phyloP scores from a whole-genome alignment of 2,888 invertebrate species.

The Sarcophaga variegata region DNA sequence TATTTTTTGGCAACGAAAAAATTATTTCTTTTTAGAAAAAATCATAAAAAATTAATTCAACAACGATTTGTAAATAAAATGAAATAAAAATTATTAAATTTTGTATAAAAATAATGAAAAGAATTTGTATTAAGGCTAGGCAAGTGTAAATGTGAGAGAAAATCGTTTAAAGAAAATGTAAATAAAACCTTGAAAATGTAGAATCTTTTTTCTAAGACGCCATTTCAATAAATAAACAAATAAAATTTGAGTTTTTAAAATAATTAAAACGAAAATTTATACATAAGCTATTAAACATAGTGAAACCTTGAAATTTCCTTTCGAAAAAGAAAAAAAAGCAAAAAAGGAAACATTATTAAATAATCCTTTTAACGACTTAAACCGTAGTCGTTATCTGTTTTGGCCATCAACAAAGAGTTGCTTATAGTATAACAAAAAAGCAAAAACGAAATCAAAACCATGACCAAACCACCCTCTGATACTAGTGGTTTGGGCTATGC shows the following conservation, averaged over 20 bases:
- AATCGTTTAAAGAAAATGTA: background rate
- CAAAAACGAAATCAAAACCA: slow-evolving; percentile 65
- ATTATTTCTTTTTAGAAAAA: slow-evolving; percentile 13
- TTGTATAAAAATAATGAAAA: background rate
- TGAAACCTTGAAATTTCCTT: slow-evolving; percentile 35
- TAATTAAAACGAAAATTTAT: background rate
- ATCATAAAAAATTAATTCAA: slow-evolving; percentile 24
- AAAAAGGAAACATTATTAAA: slow-evolving; percentile 33
- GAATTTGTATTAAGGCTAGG: background rate
- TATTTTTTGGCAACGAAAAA: slow-evolving; percentile 55
- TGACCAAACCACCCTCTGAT: slow-evolving; percentile 82
- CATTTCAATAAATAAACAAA: slow-evolving; percentile 6
- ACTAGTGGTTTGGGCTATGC: slow-evolving; percentile 89
- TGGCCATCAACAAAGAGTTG: slow-evolving; percentile 28
- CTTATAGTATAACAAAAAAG: background rate
- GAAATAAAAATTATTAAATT: background rate
- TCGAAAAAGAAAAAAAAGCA: no score
- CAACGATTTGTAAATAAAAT: slow-evolving; percentile 1
- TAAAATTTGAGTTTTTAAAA: background rate
- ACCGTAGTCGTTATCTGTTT: slow-evolving; percentile 21
- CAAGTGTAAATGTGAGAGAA: background rate
- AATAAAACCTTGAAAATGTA: slow-evolving; percentile 49
- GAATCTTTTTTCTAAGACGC: background rate
- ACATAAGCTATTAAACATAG: background rate
- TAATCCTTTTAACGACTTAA: slow-evolving; percentile 48